A percentile compares a stretch with the other conserved stretches of the same genome.
Conservation (phyloP, 2,113 vertebrate species). For the Clarias magur region DNA sequence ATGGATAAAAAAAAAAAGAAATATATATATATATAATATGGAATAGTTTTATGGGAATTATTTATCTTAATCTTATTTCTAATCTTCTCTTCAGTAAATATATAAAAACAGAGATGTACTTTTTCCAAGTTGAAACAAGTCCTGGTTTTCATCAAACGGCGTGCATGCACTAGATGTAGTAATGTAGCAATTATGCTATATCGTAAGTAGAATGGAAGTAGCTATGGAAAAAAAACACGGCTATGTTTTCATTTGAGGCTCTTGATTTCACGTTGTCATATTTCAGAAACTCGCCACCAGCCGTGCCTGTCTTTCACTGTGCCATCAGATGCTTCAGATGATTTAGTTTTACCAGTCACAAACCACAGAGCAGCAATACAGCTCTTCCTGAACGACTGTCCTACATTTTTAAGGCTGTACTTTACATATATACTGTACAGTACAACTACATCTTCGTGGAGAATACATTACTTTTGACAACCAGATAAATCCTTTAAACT, state of each 20-base stretch:
- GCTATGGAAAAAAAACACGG: neutral
- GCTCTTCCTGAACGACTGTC: slow-evolving; percentile 27
- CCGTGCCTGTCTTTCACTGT: slow-evolving; percentile 31
- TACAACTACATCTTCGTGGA: slow-evolving; percentile 31
- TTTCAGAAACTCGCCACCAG: slow-evolving; percentile 33
- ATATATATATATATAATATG: too few species aligned
- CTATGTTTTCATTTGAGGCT: slow-evolving; percentile 3
- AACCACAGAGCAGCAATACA: slow-evolving; percentile 46
- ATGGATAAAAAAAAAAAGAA: too few species aligned
- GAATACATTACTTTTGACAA: slow-evolving; percentile 39
- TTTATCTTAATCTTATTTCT: neutral
- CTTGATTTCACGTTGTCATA: slow-evolving; percentile 12
- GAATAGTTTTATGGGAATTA: neutral
- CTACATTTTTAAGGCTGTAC: slow-evolving; percentile 28
- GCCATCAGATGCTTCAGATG: slow-evolving; percentile 43
- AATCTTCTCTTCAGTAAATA: neutral
- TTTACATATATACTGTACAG: slow-evolving; percentile 15
- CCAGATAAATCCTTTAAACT: neutral
- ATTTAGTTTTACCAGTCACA: slow-evolving; percentile 45
- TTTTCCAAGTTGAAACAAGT: neutral
- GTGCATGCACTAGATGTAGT: neutral
- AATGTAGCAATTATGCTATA: neutral
- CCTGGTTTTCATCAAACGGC: neutral
- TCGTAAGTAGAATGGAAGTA: neutral
- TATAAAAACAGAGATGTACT: neutral